Percentiles rank a stretch among this genome's conserved stretches.
These are phyloP conservation scores for Ceyx margarethae DNA, from an alignment of 2,113 vertebrate genomes.

Conservation along the genomic window DNA sequence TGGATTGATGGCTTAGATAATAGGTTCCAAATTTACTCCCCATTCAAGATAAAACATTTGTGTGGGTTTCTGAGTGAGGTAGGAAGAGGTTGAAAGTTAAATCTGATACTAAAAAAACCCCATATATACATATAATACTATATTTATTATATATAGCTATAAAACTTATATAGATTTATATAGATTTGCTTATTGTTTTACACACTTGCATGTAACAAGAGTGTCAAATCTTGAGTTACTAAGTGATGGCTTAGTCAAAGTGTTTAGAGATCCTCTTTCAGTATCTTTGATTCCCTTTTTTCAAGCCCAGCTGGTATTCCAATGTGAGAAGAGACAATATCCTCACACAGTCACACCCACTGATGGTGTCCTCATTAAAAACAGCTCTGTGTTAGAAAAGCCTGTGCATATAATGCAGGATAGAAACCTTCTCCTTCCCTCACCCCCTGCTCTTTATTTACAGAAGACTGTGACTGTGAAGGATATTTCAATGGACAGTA, in stretches of 20 bases:
- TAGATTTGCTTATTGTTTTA: not conserved
- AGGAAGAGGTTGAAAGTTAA: not conserved
- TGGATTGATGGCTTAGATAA: not conserved
- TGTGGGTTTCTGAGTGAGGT: not conserved
- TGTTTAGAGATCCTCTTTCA: not conserved
- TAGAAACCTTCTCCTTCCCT: not conserved
- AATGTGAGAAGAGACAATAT: not conserved
- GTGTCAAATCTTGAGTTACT: not conserved
- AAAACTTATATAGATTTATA: not conserved
- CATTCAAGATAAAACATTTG: not conserved
- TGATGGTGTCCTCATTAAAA: not conserved
- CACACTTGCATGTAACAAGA: not conserved
- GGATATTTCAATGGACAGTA: conserved; percentile 86
- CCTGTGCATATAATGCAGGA: not conserved
- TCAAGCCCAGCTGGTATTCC: not conserved
- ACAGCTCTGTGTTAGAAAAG: not conserved
- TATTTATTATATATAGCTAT: too few relatives aligned
- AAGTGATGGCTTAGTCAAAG: not conserved
- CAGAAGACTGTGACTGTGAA: conserved; percentile 91
- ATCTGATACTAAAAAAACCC: not conserved
- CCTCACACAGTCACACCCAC: not conserved
- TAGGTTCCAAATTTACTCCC: not conserved
- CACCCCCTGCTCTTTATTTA: conserved; percentile 21
- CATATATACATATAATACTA: too few relatives aligned
- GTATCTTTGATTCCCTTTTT: not conserved